phyloP scores from a whole-genome alignment of 2,113 vertebrate species.

The Chrysochloris asiatica region DNA sequence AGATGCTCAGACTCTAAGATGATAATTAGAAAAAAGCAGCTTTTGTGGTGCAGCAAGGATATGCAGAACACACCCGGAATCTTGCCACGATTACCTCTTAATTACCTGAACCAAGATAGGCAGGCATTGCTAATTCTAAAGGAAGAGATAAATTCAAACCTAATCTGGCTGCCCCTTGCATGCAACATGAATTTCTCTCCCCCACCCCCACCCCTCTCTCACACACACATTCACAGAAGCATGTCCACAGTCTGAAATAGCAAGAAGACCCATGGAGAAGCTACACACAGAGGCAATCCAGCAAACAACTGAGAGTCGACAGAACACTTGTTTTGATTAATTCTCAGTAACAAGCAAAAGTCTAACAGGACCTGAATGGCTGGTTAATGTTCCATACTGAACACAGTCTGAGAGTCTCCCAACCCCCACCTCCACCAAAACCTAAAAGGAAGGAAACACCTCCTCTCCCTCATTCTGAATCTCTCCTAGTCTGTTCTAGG shows the following conservation, averaged over 20 bases:
- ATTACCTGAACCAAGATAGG: conserved; percentile 47
- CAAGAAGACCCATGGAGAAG: not conserved
- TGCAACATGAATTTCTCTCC: not conserved
- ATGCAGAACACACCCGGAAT: not conserved
- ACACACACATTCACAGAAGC: not conserved
- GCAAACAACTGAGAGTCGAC: not conserved
- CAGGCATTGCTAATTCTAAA: conserved; percentile 33
- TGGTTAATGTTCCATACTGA: not conserved
- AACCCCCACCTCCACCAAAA: rapidly evolving
- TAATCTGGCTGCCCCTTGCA: conserved; percentile 2
- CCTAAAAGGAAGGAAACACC: not conserved
- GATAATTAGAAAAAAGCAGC: conserved; percentile 43
- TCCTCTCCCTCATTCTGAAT: not conserved
- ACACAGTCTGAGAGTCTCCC: not conserved
- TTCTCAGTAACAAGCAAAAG: not conserved
- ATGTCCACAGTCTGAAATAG: not conserved
- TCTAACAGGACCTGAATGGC: not conserved
- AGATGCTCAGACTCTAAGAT: not conserved
- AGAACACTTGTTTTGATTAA: conserved; percentile 13
- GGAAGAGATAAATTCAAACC: conserved; percentile 22
- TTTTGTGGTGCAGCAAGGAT: not conserved
- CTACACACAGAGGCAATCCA: not conserved
- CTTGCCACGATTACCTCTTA: conserved; percentile 38
- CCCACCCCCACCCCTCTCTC: not conserved
- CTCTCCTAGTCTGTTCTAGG: not conserved